phyloP scores from a whole-genome alignment of 2,113 vertebrate species.

The Fregata magnificens region DNA sequence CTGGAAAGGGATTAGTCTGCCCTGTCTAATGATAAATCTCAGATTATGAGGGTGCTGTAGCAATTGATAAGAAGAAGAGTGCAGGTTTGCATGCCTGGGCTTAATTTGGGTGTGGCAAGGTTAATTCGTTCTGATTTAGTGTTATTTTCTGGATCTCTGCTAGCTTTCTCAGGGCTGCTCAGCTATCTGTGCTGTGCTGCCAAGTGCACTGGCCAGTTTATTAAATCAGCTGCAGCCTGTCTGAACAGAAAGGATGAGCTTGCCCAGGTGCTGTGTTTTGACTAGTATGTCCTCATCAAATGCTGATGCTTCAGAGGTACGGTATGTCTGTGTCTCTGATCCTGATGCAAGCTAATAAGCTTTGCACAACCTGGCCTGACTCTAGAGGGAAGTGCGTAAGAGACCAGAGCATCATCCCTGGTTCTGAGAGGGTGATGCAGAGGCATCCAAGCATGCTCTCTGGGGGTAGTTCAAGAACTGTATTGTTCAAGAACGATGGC shows the following conservation, averaged over 20 bases:
- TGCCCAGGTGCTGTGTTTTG: background rate
- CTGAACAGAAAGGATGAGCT: background rate
- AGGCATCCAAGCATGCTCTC: background rate
- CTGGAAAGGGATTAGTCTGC: background rate
- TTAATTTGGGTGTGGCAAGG: background rate
- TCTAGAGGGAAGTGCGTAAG: background rate
- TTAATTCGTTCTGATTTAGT: background rate
- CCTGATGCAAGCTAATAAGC: background rate
- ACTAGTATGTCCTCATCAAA: background rate
- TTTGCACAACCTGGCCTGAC: background rate
- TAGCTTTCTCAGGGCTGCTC: background rate
- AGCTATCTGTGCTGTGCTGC: background rate
- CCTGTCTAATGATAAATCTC: background rate
- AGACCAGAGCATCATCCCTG: background rate
- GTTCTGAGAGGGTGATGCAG: rapidly evolving
- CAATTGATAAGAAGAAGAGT: background rate
- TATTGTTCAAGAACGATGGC: rapidly evolving
- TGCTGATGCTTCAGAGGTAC: background rate
- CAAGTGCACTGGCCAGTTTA: background rate
- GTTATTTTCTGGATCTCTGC: background rate
- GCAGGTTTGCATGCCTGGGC: background rate
- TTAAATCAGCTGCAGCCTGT: background rate
- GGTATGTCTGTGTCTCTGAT: background rate
- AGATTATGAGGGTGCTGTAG: background rate
- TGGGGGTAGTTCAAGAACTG: background rate